Evolutionary conservation across 92 coral and sea anemone genomes (phyloP).

Genomic region (Phenganax subtilis): DNA sequence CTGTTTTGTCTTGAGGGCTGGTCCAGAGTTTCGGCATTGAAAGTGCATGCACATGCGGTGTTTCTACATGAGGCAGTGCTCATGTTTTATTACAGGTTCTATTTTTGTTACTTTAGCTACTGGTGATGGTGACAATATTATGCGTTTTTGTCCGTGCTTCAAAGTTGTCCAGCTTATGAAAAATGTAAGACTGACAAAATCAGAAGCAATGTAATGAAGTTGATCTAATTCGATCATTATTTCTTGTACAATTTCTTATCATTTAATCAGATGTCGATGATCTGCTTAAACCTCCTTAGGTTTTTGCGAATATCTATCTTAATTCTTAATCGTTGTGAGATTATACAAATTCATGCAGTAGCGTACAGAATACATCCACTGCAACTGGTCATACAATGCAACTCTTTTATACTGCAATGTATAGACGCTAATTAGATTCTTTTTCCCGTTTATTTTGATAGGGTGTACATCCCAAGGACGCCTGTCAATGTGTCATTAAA

Average conservation of each 20-base stretch:
- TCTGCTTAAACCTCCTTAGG: no score
- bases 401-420: no score
- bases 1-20: no score
- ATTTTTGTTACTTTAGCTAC: slow-evolving; percentile 45
- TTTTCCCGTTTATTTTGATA: background rate
- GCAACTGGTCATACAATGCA: background rate
- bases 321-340: no score
- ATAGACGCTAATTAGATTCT: no score
- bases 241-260: no score
- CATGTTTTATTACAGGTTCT: background rate
- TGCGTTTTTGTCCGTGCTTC: slow-evolving; percentile 67
- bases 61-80: background rate
- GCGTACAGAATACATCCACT: background rate
- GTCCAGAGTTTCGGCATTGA: no score
- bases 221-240: no score
- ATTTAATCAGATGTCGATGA: no score
- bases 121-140: slow-evolving; percentile 67
- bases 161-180: slow-evolving; percentile 64
- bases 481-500: slow-evolving; percentile 49
- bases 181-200: slow-evolving; percentile 32
- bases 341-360: no score
- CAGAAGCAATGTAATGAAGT: background rate
- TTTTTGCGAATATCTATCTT: no score
- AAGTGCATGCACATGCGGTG: no score
- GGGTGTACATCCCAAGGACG: slow-evolving; percentile 56